Conservation (phyloP, 1,140 invertebrate species). For the Brachionus koreanus region DNA sequence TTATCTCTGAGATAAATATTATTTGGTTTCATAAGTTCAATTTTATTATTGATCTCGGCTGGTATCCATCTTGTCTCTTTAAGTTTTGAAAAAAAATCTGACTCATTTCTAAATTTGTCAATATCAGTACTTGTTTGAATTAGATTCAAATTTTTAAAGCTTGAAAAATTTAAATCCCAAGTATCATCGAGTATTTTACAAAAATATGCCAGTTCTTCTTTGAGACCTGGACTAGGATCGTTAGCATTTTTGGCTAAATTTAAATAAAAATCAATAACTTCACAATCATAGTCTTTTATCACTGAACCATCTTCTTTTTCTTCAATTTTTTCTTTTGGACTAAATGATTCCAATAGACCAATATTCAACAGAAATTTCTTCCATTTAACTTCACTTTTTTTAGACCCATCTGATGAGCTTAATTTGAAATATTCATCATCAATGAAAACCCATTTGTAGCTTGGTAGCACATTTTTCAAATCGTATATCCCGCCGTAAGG, state of each 20-base stretch:
- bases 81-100: not conserved
- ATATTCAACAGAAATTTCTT: slow-evolving; percentile 9
- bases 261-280: not conserved
- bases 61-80: not conserved
- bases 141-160: not conserved
- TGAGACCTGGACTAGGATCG: not conserved
- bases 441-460: not conserved
- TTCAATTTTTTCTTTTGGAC: not conserved
- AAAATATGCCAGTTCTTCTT: not conserved
- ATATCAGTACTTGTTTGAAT: not conserved
- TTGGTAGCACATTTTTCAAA: not conserved
- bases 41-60: not conserved
- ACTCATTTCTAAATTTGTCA: not conserved
- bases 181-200: slow-evolving; percentile 2
- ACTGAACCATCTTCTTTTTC: not conserved
- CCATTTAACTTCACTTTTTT: not conserved
- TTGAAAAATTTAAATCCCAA: slow-evolving; percentile 2
- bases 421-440: not conserved
- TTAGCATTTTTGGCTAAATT: not conserved
- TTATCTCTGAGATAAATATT: not conserved
- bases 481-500: not conserved
- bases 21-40: not conserved
- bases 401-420: not conserved
- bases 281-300: not conserved
- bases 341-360: not conserved